Evolutionary conservation across 2,113 vertebrate genomes (phyloP).

Genomic region (Pyrgilauda ruficollis): DNA sequence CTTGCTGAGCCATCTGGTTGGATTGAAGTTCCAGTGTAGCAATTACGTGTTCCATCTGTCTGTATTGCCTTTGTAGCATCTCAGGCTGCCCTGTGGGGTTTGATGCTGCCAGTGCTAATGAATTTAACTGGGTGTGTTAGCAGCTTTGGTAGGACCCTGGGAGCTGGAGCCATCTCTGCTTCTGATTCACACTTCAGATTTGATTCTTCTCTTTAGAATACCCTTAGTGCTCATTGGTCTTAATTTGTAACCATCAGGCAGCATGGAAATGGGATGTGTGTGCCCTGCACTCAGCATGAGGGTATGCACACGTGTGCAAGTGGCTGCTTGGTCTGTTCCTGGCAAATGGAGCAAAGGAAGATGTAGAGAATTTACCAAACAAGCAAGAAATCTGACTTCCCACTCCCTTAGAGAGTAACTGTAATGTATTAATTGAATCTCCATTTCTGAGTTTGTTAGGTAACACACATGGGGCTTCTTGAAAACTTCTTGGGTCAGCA

Average conservation of each 20-base stretch:
- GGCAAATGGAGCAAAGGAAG: background rate
- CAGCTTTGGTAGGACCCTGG: background rate
- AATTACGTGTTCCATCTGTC: slow-evolving; percentile 39
- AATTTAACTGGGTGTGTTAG: background rate
- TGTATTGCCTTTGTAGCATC: background rate
- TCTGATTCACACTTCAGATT: background rate
- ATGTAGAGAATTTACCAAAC: background rate
- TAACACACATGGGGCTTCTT: background rate
- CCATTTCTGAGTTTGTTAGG: background rate
- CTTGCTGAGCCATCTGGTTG: slow-evolving; percentile 38
- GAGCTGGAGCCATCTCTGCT: background rate
- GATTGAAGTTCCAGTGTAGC: slow-evolving; percentile 23
- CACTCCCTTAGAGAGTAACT: background rate
- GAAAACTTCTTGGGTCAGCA: background rate
- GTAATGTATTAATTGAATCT: background rate
- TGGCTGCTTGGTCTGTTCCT: background rate
- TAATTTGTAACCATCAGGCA: background rate
- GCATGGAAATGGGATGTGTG: background rate
- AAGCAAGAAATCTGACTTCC: background rate
- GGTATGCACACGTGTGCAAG: fast-evolving
- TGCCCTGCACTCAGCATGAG: background rate
- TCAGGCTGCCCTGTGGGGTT: background rate
- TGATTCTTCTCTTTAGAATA: background rate
- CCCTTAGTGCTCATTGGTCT: background rate
- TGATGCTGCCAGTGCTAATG: slow-evolving; percentile 32